Conservation (phyloP, 2,888 invertebrate species). For the Lithophane socia region DNA sequence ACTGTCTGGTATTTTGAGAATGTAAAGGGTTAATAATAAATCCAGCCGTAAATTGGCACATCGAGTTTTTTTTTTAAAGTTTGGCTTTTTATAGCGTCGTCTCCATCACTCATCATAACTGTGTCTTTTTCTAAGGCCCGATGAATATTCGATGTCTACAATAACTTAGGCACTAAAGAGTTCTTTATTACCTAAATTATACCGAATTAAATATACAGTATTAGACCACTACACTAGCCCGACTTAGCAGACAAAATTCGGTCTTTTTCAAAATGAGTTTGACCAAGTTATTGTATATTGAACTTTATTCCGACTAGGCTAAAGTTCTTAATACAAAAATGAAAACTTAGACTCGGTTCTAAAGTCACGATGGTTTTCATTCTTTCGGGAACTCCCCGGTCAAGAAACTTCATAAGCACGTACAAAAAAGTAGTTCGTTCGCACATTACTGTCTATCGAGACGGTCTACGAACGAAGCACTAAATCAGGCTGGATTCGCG, state of each 20-base stretch:
- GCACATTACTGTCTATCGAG: slow-evolving; percentile 35
- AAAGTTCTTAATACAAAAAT: not conserved
- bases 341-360: not conserved
- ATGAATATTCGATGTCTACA: not conserved
- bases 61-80: not conserved
- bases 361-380: not conserved
- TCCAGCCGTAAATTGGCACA: not conserved
- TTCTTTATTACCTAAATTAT: too few relatives aligned
- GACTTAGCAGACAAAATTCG: too few relatives aligned
- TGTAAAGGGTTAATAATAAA: not conserved
- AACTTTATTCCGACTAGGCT: not conserved
- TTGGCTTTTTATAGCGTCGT: not conserved
- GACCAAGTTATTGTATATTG: not conserved
- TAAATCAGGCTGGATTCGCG: slow-evolving; percentile 53
- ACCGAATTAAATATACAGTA: too few relatives aligned
- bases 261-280: not conserved
- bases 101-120: too few relatives aligned
- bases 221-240: too few relatives aligned
- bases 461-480: slow-evolving; percentile 19
- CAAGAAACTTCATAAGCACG: slow-evolving; percentile 18
- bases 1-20: not conserved
- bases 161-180: not conserved
- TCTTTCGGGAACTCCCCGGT: not conserved
- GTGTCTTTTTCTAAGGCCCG: not conserved
- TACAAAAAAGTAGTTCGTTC: slow-evolving; percentile 19